Percentiles rank a stretch among this genome's conserved stretches.
Conservation (phyloP, 2,113 vertebrate species). For the Psilopogon haemacephalus region DNA sequence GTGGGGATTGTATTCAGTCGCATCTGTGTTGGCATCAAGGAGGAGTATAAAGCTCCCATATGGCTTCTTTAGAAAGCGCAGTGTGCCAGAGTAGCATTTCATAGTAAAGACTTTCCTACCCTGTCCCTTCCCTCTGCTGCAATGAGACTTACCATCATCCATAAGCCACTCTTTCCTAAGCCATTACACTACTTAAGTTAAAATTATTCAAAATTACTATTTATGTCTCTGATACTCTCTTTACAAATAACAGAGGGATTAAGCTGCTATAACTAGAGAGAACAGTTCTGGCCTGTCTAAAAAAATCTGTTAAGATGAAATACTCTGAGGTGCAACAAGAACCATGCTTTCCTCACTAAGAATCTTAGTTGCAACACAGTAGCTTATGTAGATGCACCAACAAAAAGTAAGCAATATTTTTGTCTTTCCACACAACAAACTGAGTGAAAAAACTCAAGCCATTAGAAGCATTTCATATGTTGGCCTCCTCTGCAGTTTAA, state of each 20-base stretch:
- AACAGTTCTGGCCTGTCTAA: not conserved
- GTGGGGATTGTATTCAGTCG: no score
- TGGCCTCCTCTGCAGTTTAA: not conserved
- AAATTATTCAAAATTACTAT: not conserved
- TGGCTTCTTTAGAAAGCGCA: conserved; percentile 3
- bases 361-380: not conserved
- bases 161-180: not conserved
- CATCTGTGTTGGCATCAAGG: conserved; percentile 22
- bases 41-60: not conserved
- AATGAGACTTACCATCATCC: not conserved
- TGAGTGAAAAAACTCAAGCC: not conserved
- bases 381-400: not conserved
- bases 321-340: not conserved
- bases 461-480: not conserved
- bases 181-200: not conserved
- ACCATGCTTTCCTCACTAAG: not conserved
- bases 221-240: not conserved
- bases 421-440: not conserved
- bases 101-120: not conserved
- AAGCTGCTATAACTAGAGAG: not conserved
- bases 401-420: not conserved
- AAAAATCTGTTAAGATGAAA: not conserved
- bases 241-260: not conserved
- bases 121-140: not conserved
- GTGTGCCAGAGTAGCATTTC: not conserved